Percentiles rank a stretch among this genome's conserved stretches.
Conservation (phyloP, 2,888 invertebrate genomes). For the Synanthedon tipuliformis region DNA sequence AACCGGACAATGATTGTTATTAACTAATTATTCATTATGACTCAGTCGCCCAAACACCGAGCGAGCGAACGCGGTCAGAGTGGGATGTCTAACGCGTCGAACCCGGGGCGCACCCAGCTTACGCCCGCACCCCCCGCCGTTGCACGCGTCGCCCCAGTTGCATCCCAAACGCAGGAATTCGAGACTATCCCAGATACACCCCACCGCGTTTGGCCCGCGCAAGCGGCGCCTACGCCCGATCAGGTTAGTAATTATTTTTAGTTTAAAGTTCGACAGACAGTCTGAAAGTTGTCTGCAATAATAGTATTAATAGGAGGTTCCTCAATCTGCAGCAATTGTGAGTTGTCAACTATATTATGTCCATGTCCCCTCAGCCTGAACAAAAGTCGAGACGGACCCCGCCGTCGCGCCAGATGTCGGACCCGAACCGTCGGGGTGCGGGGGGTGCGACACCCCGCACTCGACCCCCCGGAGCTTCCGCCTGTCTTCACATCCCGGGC, state of each 20-base stretch:
- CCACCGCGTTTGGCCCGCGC: constrained; percentile 5
- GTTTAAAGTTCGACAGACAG: no score
- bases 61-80: constrained; percentile 15
- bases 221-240: not conserved
- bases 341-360: not conserved
- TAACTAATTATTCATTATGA: not conserved
- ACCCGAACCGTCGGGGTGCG: constrained; percentile 4
- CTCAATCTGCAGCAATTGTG: not conserved
- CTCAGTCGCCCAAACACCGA: constrained; percentile 54
- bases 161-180: constrained; percentile 5
- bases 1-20: no score
- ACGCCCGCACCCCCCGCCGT: constrained; percentile 10
- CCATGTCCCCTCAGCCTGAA: not conserved
- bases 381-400: constrained; percentile 8
- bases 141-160: constrained; percentile 3
- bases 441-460: not conserved
- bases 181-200: constrained; percentile 4
- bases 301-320: no score
- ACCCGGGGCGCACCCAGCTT: constrained; percentile 39
- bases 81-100: constrained; percentile 39
- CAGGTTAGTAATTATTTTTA: not conserved
- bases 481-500: constrained; percentile 82
- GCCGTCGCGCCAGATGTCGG: constrained; percentile 6
- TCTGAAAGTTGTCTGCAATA: no score
- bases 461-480: constrained; percentile 15